Base-by-base conservation (phyloP, 2,888 invertebrate species). In the Andrena bucephala region DNA sequence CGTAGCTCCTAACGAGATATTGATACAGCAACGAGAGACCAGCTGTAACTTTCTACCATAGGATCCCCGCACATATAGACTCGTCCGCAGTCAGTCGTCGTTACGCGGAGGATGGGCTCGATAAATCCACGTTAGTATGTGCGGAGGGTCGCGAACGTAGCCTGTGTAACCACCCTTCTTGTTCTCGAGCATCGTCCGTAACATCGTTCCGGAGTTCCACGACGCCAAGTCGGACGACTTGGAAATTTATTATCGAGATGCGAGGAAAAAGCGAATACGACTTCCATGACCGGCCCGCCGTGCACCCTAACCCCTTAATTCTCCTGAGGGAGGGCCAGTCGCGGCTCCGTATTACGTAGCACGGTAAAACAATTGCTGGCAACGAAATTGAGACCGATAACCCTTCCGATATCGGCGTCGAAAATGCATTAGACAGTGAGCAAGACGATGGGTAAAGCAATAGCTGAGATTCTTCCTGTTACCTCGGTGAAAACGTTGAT, bases 71-170 rank as follows among this genome's bases (percentile, higher is more conserved):
- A 71, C 81, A 74, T 78, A 87, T 87, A 84, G 84, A 83, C 81
- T 82, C 85, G 77, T 88, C 84, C 78, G 86, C 84, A 86, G 85
- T 84, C 84, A 85, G 73, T 85, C 84, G 88, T 89, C 89, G 89
- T 89, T 89, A 84, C 81, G 70, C 66, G 77, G 69, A 78, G 85
- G 85, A 89, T 86, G 85, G 84, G 77, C 85, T 83, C 85, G 84
- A 86, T 90, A 90, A 90, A 86, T 88, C 84, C 85, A 86, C 87
- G 87, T 90, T 90, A 87, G 90, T 90, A 89, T 89, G 89, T 90
- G 89, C 87, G 69, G 86, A 85, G 89, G 85, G 87, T 88, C 76
- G 87, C 77, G 82, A 85, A 84, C 81, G 85, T 87, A 85, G 75
- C 74, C 85, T 79, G 85, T 87, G 85, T 86, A 86, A 89, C 89